phyloP scores from a whole-genome alignment of 2,113 vertebrate genomes.

The Rhodinocichla rosea region DNA sequence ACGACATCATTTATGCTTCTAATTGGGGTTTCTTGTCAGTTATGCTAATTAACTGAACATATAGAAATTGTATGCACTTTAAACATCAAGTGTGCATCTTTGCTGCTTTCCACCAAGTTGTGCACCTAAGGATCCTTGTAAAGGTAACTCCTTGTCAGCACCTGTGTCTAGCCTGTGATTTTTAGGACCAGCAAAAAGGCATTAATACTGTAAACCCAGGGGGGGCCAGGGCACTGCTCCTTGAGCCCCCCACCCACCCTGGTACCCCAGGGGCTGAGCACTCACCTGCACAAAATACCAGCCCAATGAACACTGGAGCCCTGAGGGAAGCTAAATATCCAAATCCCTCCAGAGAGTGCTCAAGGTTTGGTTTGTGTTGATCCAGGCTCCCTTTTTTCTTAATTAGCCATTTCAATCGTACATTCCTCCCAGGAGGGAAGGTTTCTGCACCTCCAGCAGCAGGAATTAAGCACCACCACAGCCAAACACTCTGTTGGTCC shows the following conservation, averaged over 20 bases:
- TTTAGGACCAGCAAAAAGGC: not conserved
- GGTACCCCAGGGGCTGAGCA: not conserved
- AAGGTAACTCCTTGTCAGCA: not conserved
- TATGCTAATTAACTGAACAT: not conserved
- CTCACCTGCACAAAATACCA: fast-evolving
- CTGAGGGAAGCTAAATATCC: not conserved
- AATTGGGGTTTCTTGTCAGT: not conserved
- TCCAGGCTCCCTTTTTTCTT: not conserved
- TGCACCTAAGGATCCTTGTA: not conserved
- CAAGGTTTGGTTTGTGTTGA: not conserved
- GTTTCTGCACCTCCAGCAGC: not conserved
- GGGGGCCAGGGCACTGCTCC: not conserved
- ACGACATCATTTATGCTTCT: not conserved
- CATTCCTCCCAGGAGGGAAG: not conserved
- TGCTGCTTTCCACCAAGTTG: fast-evolving
- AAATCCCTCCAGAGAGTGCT: not conserved
- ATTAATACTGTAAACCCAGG: not conserved
- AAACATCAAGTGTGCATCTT: not conserved
- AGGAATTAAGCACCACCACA: not conserved
- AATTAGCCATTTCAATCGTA: not conserved
- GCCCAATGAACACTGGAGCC: not conserved
- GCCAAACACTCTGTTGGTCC: not conserved
- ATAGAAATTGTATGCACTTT: not conserved
- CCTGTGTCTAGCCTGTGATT: not conserved
- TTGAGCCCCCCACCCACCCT: fast-evolving